Conservation (phyloP, 37 sponge, comb jelly and placozoan genomes). For the Spongilla lacustris region DNA sequence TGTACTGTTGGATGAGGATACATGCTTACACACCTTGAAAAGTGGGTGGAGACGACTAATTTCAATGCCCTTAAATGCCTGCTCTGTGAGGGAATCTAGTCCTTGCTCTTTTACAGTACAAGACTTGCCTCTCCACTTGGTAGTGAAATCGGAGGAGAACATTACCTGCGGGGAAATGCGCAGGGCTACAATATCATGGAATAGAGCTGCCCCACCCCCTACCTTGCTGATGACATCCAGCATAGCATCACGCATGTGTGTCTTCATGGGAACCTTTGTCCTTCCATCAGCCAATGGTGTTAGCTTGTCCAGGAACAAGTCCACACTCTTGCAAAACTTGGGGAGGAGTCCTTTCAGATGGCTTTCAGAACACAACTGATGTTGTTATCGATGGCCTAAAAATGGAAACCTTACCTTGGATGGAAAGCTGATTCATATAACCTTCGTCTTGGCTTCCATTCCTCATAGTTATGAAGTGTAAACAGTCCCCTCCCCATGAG, state of each 20-base stretch:
- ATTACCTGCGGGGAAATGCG: not conserved
- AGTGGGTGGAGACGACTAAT: too few relatives aligned
- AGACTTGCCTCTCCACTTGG: not conserved
- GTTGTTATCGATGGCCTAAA: too few relatives aligned
- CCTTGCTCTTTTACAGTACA: not conserved
- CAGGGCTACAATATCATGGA: too few relatives aligned
- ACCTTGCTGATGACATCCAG: slow-evolving; percentile 3
- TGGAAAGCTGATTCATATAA: slow-evolving; percentile 8
- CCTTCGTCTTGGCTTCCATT: slow-evolving; percentile 10
- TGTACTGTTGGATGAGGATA: too few relatives aligned
- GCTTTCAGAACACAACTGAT: not conserved
- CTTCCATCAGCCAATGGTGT: not conserved
- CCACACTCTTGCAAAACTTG: not conserved
- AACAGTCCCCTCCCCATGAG: not conserved
- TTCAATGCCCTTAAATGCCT: too few relatives aligned
- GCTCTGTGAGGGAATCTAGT: not conserved
- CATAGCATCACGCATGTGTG: not conserved
- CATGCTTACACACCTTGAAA: too few relatives aligned
- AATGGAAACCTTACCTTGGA: not conserved
- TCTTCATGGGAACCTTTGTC: not conserved
- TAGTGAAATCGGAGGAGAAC: not conserved
- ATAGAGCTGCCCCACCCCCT: not conserved
- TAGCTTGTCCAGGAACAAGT: not conserved
- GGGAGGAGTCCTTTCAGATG: not conserved
- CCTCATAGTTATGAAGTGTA: not conserved